Conservation (phyloP, 2,113 vertebrate genomes). For the Amphilophus citrinellus region DNA sequence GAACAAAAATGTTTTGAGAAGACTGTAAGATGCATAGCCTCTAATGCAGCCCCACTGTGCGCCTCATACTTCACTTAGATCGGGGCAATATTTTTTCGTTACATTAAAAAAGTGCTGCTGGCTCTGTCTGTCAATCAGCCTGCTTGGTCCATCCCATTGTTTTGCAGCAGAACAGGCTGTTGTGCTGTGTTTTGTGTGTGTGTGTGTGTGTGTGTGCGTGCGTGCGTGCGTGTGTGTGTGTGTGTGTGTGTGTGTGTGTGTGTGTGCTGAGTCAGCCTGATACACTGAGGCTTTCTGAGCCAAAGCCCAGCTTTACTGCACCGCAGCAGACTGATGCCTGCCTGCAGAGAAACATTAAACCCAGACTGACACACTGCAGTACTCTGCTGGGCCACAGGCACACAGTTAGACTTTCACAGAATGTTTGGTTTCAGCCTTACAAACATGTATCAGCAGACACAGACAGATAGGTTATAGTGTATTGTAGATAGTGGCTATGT, state of each 20-base stretch:
- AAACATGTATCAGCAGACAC: too few species aligned
- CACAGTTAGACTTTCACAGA: neutral
- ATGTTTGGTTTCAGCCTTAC: neutral
- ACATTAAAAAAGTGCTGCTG: neutral
- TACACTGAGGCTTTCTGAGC: conserved; percentile 34
- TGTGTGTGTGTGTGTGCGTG: conserved; percentile 24
- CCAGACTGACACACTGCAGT: conserved; percentile 19
- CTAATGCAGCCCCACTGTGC: neutral
- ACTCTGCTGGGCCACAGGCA: neutral
- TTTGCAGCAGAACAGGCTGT: conserved; percentile 37
- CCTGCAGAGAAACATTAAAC: conserved; percentile 75
- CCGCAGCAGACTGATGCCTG: conserved; percentile 70
- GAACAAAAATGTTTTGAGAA: neutral
- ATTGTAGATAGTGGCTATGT: accelerated
- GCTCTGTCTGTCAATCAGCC: neutral
- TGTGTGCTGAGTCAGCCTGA: conserved; percentile 52
- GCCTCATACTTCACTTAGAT: neutral
- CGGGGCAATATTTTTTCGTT: neutral
- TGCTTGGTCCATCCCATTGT: conserved; percentile 9
- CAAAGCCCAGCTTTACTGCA: conserved; percentile 70
- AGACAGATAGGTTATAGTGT: neutral
- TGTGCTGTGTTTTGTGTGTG: conserved; percentile 25
- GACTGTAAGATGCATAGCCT: neutral
- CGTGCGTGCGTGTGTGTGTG: conserved; percentile 13
- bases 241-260: conserved; percentile 12